phyloP scores from a whole-genome alignment of 1,140 invertebrate genomes.

The Trichonephila clavipes region DNA sequence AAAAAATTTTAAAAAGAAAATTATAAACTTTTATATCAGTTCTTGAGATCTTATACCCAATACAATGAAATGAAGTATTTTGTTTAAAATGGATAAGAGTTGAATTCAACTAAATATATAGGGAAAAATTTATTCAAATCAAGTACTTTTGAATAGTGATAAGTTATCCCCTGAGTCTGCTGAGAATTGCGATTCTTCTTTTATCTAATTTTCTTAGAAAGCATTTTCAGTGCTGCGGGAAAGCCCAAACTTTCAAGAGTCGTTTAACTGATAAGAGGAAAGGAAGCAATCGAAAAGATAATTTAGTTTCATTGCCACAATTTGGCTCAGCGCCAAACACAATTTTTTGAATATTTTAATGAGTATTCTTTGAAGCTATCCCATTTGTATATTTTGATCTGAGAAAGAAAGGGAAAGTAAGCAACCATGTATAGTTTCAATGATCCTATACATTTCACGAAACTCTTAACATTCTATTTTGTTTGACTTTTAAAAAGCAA shows the following conservation, averaged over 20 bases:
- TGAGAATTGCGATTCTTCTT: background rate
- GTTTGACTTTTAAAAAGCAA: too few species aligned
- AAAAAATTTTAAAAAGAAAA: too few species aligned
- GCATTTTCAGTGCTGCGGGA: background rate
- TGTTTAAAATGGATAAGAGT: too few species aligned
- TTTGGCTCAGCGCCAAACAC: background rate
- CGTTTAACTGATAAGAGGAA: background rate
- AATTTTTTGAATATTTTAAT: background rate
- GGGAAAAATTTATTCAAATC: too few species aligned
- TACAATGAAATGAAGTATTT: too few species aligned
- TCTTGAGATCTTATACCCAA: too few species aligned
- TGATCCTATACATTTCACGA: background rate
- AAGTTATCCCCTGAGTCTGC: background rate
- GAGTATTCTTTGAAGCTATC: background rate
- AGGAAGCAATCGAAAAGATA: background rate
- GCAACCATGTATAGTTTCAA: background rate
- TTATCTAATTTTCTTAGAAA: background rate
- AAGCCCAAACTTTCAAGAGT: background rate
- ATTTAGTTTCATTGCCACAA: background rate
- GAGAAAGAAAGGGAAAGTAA: background rate
- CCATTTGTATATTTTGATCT: background rate
- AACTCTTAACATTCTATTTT: too few species aligned
- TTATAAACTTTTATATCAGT: too few species aligned
- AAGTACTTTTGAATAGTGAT: background rate
- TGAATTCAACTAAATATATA: too few species aligned